These are phyloP conservation scores for Lacanobia wlatinum DNA, from an alignment of 2,888 invertebrate species.

Conservation along the genomic window DNA sequence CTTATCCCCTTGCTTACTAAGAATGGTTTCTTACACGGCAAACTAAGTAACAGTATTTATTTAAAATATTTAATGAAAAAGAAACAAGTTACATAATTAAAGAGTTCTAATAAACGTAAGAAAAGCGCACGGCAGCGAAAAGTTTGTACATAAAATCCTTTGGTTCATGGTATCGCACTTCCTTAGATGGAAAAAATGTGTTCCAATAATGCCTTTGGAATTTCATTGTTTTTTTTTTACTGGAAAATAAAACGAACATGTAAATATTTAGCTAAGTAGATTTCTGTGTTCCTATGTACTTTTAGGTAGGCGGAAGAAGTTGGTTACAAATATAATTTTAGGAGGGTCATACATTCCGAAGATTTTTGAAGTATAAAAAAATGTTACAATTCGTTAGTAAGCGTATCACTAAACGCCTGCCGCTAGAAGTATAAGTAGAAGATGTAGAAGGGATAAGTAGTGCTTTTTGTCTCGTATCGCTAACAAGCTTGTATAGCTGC, in stretches of 20 bases:
- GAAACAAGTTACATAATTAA: conserved; percentile 76
- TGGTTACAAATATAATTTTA: neutral
- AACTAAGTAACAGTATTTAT: conserved; percentile 19
- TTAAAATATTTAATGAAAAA: conserved; percentile 59
- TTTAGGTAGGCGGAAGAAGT: neutral
- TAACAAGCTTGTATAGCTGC: too few species aligned
- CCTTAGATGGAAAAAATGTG: conserved; percentile 83
- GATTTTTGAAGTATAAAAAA: too few species aligned
- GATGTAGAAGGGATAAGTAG: too few species aligned
- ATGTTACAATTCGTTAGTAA: too few species aligned
- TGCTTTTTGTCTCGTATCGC: too few species aligned
- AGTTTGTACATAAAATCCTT: conserved; percentile 81
- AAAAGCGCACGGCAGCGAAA: conserved; percentile 58
- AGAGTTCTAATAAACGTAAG: conserved; percentile 73
- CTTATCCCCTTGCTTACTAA: neutral
- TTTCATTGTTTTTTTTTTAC: conserved; percentile 73
- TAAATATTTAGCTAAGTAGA: conserved; percentile 53
- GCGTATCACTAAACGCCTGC: too few species aligned
- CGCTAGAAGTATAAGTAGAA: too few species aligned
- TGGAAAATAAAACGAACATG: conserved; percentile 55
- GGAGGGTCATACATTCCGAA: too few species aligned
- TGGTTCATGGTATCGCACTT: conserved; percentile 80
- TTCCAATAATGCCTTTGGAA: conserved; percentile 79
- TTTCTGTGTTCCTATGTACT: conserved; percentile 34
- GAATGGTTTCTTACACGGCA: conserved; percentile 10